Evolutionary conservation across 2,888 invertebrate species (phyloP), one percentile per base, ranked within the genome.

Genomic region (Branchinecta sandiegonensis): DNA sequence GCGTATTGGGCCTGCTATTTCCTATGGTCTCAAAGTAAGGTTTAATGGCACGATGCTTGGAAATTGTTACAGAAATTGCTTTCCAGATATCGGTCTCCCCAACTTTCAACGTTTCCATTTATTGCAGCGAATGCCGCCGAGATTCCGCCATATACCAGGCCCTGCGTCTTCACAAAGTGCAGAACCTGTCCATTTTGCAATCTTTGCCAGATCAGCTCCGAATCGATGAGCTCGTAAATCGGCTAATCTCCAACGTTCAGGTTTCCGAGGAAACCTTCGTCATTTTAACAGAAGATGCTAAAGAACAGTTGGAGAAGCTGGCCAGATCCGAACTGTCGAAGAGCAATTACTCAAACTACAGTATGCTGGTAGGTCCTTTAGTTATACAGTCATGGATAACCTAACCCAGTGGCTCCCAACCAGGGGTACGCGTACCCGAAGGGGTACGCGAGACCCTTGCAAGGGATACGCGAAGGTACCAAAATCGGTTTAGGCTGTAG

Each of bases 181-280:
- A 56, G n/a, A 56, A 56, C 63, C 63, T 56, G n/a, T 56, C 63
- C n/a, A 23, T 56, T 56, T 23, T 56, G 63, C 63, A 56, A 23
- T 56, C 63, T n/a, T 23, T 56, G 23, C 63, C 63, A 56, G 23
- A 56, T 56, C 63, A 56, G 23, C 63, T 56, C n/a, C 14, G 63
- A 56, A 56, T 56, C 23, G 14, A n/a, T 56, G 63, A 56, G 63
- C 23, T 56, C 14, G 63, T 56, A n/a, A 56, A 56, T 23, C n/a
- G 23, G 23, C 63, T 56, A 56, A 56, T 56, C n/a, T 56, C 63
- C 23, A 23, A 56, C 23, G 63, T 56, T 11, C 63, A 56, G 23
- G 23, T 56, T 17, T 11, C 63, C 14, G 63, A 56, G 23, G 63
- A 10, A 17, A 56, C 11, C 63, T 56, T 56, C 23, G 23, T 17